phyloP scores from a whole-genome alignment of 2,888 invertebrate species.

The Galeruca laticollis region DNA sequence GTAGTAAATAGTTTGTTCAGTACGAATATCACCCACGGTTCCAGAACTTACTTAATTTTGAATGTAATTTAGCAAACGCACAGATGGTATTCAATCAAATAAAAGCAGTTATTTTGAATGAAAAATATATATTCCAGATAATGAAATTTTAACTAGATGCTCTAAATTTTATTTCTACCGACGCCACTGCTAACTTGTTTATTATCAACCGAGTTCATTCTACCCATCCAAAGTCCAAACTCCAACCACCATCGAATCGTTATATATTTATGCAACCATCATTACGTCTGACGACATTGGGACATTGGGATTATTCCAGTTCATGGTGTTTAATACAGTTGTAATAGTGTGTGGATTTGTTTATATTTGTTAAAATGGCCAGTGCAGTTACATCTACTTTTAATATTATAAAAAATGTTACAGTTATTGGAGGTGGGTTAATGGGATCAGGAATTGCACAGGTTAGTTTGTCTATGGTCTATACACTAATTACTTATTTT shows the following conservation, averaged over 20 bases:
- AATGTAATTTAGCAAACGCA: too few species aligned
- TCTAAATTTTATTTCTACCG: not conserved
- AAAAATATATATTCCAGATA: too few species aligned
- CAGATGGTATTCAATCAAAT: too few species aligned
- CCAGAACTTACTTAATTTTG: too few species aligned
- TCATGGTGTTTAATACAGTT: not conserved
- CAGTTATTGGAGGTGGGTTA: constrained; percentile 86
- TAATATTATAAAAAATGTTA: constrained; percentile 78
- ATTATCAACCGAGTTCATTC: not conserved
- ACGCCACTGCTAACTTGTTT: constrained; percentile 1
- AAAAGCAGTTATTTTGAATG: too few species aligned
- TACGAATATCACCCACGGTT: too few species aligned
- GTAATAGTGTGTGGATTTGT: not conserved
- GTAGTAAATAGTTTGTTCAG: too few species aligned
- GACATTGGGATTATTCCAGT: not conserved
- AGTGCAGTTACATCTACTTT: constrained; percentile 58
- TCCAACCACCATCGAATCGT: not conserved
- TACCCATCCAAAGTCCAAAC: not conserved
- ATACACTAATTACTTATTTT: too few species aligned
- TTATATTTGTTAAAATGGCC: constrained; percentile 29
- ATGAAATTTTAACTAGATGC: not conserved
- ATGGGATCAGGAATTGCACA: constrained; percentile 95
- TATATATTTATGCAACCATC: constrained; percentile 9
- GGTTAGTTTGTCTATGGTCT: too few species aligned
- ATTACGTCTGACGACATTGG: not conserved